These are phyloP conservation scores for Trachelus iudaicus DNA, from an alignment of 2,888 invertebrate genomes.

Conservation along the genomic window DNA sequence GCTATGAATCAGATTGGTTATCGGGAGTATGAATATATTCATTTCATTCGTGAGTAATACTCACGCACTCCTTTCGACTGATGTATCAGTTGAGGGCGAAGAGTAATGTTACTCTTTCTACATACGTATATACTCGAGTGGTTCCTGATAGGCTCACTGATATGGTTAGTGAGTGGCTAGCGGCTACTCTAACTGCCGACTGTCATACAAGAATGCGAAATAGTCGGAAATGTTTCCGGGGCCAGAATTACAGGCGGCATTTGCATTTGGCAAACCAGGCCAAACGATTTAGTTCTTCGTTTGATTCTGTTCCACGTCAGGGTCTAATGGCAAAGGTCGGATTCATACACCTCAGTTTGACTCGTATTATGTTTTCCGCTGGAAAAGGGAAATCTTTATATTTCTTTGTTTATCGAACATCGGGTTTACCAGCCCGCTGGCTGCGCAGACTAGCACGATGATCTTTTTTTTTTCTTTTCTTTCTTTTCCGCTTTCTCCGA, in stretches of 20 bases:
- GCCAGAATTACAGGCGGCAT: slow-evolving; percentile 18
- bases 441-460: background rate
- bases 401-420: too few species aligned
- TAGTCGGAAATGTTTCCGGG: slow-evolving; percentile 31
- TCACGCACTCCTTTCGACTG: background rate
- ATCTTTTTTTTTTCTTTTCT: background rate
- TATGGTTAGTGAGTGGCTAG: slow-evolving; percentile 21
- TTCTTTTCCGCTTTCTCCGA: background rate
- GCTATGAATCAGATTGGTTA: background rate
- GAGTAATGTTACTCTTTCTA: background rate
- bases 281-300: slow-evolving; percentile 20
- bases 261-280: slow-evolving; percentile 24
- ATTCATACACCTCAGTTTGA: too few species aligned
- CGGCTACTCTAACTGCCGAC: slow-evolving; percentile 20
- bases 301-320: background rate
- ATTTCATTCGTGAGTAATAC: background rate
- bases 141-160: slow-evolving; percentile 9
- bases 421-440: too few species aligned
- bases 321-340: too few species aligned
- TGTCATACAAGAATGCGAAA: slow-evolving; percentile 32
- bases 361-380: too few species aligned
- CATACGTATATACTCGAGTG: background rate
- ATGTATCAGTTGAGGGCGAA: background rate
- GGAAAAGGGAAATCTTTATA: too few species aligned
- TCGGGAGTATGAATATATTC: background rate